phyloP scores from a whole-genome alignment of 2,888 invertebrate genomes.

The Agrenia bidenticulata region DNA sequence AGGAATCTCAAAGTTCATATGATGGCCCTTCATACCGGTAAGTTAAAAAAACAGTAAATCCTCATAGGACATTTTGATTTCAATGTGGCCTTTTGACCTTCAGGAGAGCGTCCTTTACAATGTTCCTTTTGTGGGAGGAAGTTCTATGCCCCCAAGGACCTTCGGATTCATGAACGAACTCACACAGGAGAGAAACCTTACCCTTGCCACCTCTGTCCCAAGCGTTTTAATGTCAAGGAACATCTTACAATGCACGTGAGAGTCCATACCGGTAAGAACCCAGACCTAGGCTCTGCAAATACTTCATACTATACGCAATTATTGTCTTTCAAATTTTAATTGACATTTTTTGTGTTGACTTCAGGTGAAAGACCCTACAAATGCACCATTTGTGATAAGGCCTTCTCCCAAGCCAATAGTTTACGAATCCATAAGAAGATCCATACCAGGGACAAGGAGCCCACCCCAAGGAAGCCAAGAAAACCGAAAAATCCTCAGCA shows the following conservation, averaged over 20 bases:
- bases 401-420: slow-evolving; percentile 29
- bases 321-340: no score
- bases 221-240: slow-evolving; percentile 29
- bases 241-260: slow-evolving; percentile 31
- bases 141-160: slow-evolving; percentile 25
- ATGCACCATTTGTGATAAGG: slow-evolving; percentile 23
- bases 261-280: slow-evolving; percentile 24
- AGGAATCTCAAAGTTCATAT: slow-evolving; percentile 25
- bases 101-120: slow-evolving; percentile 23
- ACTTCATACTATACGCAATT: neutral
- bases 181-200: slow-evolving; percentile 32
- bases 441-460: slow-evolving; percentile 7
- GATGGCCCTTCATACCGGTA: slow-evolving; percentile 22
- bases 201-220: slow-evolving; percentile 19
- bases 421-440: slow-evolving; percentile 33
- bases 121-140: slow-evolving; percentile 27
- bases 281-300: slow-evolving; percentile 11
- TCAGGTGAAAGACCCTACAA: neutral
- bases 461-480: neutral
- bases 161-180: slow-evolving; percentile 26
- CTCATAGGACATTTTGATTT: no score
- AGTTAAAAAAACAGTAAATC: no score
- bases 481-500: neutral
- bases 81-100: neutral
- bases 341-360: no score